These are phyloP conservation scores for Orchesella cincta DNA, from an alignment of 1,140 invertebrate genomes.

Conservation along the genomic window DNA sequence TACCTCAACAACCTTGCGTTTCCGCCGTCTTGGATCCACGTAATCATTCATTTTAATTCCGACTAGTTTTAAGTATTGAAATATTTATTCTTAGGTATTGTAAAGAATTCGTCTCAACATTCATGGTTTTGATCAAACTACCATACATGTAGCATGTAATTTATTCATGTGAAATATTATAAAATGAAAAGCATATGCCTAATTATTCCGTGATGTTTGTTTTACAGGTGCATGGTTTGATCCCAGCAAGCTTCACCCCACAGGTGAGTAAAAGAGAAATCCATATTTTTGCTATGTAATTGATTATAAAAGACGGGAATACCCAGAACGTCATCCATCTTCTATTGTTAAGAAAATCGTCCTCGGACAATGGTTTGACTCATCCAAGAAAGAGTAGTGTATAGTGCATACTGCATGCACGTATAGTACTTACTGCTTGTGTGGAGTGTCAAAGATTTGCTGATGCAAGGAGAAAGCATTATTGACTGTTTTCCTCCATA, in stretches of 20 bases:
- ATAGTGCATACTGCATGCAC: too few relatives aligned
- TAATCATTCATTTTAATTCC: constrained; percentile 31
- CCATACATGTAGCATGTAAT: constrained; percentile 15
- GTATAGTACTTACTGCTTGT: too few relatives aligned
- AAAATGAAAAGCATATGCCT: background rate
- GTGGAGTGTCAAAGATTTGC: too few relatives aligned
- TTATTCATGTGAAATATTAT: constrained; percentile 56
- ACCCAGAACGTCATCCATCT: too few relatives aligned
- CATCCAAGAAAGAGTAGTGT: too few relatives aligned
- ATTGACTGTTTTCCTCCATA: background rate
- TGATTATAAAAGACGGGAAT: too few relatives aligned
- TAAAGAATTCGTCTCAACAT: background rate
- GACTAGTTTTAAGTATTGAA: background rate
- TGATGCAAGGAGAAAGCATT: too few relatives aligned
- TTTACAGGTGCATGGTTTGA: constrained; percentile 89
- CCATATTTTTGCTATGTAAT: background rate
- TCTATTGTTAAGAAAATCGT: too few relatives aligned
- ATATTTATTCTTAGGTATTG: too few relatives aligned
- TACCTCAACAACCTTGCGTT: constrained; percentile 28
- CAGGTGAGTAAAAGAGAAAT: constrained; percentile 75
- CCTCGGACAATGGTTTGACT: too few relatives aligned
- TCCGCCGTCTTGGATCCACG: constrained; percentile 34
- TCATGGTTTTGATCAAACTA: background rate
- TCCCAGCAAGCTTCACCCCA: constrained; percentile 80
- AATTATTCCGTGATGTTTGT: too few relatives aligned